Evolutionary conservation across 2,797 vertebrate species (phyloP), one percentile per base, ranked within the genome.

Genomic region (Hippoglossus hippoglossus): DNA sequence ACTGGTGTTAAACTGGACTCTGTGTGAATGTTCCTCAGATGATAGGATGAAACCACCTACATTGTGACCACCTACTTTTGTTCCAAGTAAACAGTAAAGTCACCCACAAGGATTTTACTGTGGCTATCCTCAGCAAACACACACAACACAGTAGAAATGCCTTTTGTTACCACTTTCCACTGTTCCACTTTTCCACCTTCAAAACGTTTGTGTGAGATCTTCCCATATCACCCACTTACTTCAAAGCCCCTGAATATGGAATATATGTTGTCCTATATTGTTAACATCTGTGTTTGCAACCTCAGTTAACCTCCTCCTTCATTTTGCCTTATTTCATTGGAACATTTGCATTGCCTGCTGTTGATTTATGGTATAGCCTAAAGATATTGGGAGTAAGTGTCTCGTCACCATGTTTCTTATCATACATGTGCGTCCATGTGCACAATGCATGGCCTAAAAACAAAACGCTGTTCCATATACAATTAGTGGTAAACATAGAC

Each of bases 21-120:
- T 53, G 52, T 63, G 62, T 64, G 55, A 71, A 68, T n/a, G 28
- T 60, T 67, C 63, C 53, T 79, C 22, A 22, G 18, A 36, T 55
- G 68, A 74, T 24, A 15, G 24, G 22, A 77, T 67, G 49, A 51
- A 76, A 63, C 71, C 72, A 74, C 75, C 68, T 77, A 66, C 81
- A 65, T 25, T 34, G 28, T 67, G 67, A 71, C 68, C 81, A 81
- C 81, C 75, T 77, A 84, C 71, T 76, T 77, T 73, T 72, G 63
- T 67, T 84, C 59, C 59, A 51, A 53, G 71, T 50, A 56, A 41
- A 78, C 62, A 73, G 67, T 67, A 51, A 72, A 79, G 58, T 78
- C 64, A 70, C 61, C 66, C 73, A 77, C 61, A 12, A 28, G 19
- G 44, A 28, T 64, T 83, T 74, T 64, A 59, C 47, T 72, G 58